These are phyloP conservation scores for Aptenodytes patagonicus DNA, from an alignment of 2,113 vertebrate species.

Conservation along the genomic window DNA sequence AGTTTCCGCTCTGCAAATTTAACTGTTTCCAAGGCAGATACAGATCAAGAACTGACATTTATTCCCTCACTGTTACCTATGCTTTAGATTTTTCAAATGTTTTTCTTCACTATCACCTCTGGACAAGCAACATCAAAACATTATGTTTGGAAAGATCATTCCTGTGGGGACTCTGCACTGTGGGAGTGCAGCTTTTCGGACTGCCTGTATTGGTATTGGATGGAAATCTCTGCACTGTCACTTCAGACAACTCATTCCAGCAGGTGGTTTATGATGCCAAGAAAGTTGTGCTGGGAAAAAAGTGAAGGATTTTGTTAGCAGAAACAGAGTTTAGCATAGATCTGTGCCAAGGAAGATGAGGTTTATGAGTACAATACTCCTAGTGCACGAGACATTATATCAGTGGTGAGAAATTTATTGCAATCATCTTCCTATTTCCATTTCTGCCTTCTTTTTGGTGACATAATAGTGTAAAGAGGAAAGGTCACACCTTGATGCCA, in stretches of 20 bases:
- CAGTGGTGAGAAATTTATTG: conserved; percentile 62
- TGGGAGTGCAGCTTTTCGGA: not conserved
- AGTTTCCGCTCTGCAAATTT: not conserved
- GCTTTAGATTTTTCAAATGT: not conserved
- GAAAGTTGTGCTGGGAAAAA: not conserved
- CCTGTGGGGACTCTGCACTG: not conserved
- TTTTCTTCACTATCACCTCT: not conserved
- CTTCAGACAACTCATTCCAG: conserved; percentile 10
- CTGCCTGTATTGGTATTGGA: not conserved
- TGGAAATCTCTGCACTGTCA: conserved; percentile 1
- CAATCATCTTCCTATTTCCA: conserved; percentile 62
- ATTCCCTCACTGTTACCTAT: not conserved
- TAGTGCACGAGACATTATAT: conserved; percentile 44
- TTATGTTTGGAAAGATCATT: not conserved
- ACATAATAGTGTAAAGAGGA: conserved; percentile 50
- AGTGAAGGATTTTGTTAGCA: not conserved
- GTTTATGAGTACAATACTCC: conserved; percentile 14
- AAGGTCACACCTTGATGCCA: conserved; percentile 65
- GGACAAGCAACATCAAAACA: conserved; percentile 21
- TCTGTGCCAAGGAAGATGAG: conserved; percentile 39
- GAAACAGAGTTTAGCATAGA: conserved; percentile 11
- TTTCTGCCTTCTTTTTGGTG: conserved; percentile 58
- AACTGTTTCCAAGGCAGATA: conserved; percentile 16
- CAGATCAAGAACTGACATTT: conserved; percentile 18
- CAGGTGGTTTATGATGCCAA: conserved; percentile 40